Base-by-base conservation (phyloP, 2,113 vertebrate species). In the Thunnus maccoyii region DNA sequence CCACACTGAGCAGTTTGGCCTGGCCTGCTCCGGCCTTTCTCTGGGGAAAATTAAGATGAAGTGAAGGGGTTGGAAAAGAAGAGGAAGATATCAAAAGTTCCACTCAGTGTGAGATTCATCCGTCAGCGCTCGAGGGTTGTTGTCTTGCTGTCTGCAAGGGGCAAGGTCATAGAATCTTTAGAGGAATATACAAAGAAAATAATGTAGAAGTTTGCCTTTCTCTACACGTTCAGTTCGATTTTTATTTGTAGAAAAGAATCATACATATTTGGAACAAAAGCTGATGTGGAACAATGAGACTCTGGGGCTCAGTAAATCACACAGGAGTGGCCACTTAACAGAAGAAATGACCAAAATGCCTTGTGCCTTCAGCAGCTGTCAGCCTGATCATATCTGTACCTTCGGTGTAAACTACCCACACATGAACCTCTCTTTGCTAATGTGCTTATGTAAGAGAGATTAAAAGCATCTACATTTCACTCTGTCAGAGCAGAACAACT, bases 391-490 rank as follows among this genome's bases (percentile, higher is more conserved):
- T 17, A 80, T 76, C 66, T 65, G 44, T 9, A 44, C 69, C 50
- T 78, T 79, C 16, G 6, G 56, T 54, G 64, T 88, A 86, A 89
- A 86, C 79, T 44, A 16, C 72, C 62, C 65, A 61, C 82, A 64
- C 73, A 83, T 46, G 50, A 81, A 68, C 58, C 27, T 76, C 54
- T 73, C 47, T 46, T 74, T 14, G 10, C 72, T 89, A 78, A 85
- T 73, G 72, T 27, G 61, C 88, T 88, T 90, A 91, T 64, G 69
- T 72, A 80, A 91, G 80, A 77, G 17, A 63, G 47, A 87, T 85
- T 86, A 72, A 88, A 83, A 85, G 74, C 57, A 32, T 78, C 32
- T 82, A 76, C 77, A 62, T 83, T 84, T 89, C 74, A 65, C 74
- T 80, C 36, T 47, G 73, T 73, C 75, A 72, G 30, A 70, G 71